Base-by-base conservation (phyloP, 1,140 invertebrate species). In the Subanguina moxae region DNA sequence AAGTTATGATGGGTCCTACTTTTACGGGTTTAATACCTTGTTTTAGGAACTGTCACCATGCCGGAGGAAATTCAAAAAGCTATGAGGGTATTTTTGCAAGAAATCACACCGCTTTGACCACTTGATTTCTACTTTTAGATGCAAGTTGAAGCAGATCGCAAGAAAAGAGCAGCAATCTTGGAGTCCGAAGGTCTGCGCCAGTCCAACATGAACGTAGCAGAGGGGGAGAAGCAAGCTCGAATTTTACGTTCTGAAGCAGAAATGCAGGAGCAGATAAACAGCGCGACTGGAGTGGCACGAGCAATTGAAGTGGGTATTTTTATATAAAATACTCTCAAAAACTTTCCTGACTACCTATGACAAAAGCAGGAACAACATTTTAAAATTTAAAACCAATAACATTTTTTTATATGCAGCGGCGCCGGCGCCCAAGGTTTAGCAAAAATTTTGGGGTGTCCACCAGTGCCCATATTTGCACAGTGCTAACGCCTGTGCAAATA, bases 81-180 rank as follows among this genome's bases (percentile, higher is more conserved):
- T 7, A 98, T 99, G 95, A 94, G 97, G 52, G 64, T 66, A 42
- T 52, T 52, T 7, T 25, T 19, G 3, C 3, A 52, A 8, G n/a
- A 13, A n/a, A 15, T 52, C n/a, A 3, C 11, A 52, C 8, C n/a
- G 23, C 15, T 7, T 21, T 8, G 11, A 45, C 23, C 21, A 25
- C 9, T 1, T 64, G 13, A n/a, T 94, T 94, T 30, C 42, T 27
- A 3, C 5, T 98, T 99, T 95, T 66, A 69, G 85, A 96, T 97
- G 93, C 95, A 98, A 86, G 93, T 97, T 0, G 94, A 97, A 86
- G 94, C 94, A 0, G 94, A 98, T 84, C 85, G 95, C 61, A 90
- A 91, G 80, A 99, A 98, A 84, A 86, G 95, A 80, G 95, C 95
- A 0, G 89, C 91, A 17, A 91, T 98, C 82, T 86, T 98, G 65